Percentiles rank a stretch among this genome's conserved stretches.
Evolutionary conservation across 2,113 vertebrate genomes (phyloP).

Genomic region (Labeo rohita): DNA sequence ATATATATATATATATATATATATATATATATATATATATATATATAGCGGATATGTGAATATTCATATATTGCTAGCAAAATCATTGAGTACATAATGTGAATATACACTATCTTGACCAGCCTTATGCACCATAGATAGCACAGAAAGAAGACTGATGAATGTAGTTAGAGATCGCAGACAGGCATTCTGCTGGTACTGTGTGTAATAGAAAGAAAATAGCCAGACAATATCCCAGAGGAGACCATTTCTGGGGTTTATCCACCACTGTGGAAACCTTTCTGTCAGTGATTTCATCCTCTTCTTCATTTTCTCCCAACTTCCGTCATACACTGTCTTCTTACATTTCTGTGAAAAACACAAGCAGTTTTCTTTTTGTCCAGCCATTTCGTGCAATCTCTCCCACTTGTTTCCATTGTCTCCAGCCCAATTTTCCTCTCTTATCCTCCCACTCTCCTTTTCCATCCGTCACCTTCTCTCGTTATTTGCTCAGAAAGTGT

Average conservation of each 20-base stretch:
- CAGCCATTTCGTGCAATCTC: conserved; percentile 23
- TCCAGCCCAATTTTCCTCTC: conserved; percentile 28
- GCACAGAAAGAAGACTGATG: not conserved
- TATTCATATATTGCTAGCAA: not conserved
- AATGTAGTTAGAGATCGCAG: not conserved
- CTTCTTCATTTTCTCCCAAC: conserved; percentile 2
- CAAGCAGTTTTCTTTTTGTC: not conserved
- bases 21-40: no score
- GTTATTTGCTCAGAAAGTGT: conserved; percentile 28
- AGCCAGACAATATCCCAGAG: conserved; percentile 13
- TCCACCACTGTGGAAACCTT: not conserved
- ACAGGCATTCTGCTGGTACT: not conserved
- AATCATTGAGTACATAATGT: not conserved
- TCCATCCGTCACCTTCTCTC: conserved; percentile 37
- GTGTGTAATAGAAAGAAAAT: conserved; percentile 10
- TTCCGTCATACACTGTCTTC: not conserved
- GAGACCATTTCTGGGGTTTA: conserved; percentile 20
- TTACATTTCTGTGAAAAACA: conserved; percentile 3
- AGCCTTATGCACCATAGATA: not conserved
- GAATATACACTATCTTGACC: not conserved
- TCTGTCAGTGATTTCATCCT: conserved; percentile 12
- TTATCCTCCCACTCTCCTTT: conserved; percentile 22
- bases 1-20: no score
- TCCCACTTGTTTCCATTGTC: conserved; percentile 30
- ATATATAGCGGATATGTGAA: no score